Evolutionary conservation across 1,140 invertebrate species (phyloP).

Genomic region (Drosophila serrata): DNA sequence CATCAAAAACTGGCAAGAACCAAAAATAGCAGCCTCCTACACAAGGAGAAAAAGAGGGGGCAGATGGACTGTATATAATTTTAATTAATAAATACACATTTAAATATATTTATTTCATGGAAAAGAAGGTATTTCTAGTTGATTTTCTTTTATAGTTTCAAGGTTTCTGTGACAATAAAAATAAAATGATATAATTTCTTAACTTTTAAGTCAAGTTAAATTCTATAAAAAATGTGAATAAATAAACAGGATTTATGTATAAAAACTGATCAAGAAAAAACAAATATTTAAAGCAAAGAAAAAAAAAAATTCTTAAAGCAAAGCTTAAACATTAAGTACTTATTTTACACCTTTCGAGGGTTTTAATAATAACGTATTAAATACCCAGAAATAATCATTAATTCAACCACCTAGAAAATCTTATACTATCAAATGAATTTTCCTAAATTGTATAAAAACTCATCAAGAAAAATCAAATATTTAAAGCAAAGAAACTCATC

Average conservation of each 20-base stretch:
- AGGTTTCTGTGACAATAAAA: background rate
- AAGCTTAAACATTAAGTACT: background rate
- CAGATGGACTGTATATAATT: fast-evolving
- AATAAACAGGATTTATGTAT: too few species aligned
- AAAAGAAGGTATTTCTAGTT: background rate
- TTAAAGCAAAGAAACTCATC: too few species aligned
- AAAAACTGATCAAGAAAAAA: background rate
- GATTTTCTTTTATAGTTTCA: background rate
- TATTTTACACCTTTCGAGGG: background rate
- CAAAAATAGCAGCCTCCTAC: background rate
- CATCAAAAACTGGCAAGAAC: background rate
- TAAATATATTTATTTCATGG: background rate
- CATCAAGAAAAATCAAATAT: too few species aligned
- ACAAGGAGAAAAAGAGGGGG: background rate
- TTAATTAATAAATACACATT: background rate
- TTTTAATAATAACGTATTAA: background rate
- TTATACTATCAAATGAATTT: background rate
- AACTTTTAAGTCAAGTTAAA: background rate
- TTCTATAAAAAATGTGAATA: background rate
- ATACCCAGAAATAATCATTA: background rate
- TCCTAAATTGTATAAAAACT: too few species aligned
- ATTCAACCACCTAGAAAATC: background rate
- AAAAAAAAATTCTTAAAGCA: too few species aligned
- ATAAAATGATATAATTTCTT: background rate
- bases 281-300: background rate